These are phyloP conservation scores for Panthera uncia DNA, from an alignment of 2,113 vertebrate genomes.

Conservation along the genomic window DNA sequence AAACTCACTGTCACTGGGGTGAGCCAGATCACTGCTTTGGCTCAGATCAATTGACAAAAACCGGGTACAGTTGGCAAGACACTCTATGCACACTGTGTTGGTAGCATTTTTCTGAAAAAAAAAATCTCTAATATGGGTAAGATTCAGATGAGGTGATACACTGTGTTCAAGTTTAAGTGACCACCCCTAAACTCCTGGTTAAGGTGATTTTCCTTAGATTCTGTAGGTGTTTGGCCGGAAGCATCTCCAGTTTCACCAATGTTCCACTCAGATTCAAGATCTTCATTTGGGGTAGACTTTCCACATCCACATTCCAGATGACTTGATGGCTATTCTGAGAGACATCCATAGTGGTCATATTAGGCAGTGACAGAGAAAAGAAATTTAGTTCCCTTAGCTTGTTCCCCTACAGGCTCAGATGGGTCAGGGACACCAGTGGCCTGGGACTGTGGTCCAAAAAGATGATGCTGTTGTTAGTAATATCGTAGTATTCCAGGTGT, in stretches of 20 bases:
- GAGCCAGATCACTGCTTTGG: constrained; percentile 41
- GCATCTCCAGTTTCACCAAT: neutral
- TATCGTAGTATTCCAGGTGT: constrained; percentile 36
- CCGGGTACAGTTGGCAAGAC: constrained; percentile 64
- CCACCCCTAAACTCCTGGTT: neutral
- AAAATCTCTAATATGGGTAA: constrained; percentile 50
- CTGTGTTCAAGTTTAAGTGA: neutral
- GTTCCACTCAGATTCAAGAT: constrained; percentile 30
- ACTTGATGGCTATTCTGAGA: neutral
- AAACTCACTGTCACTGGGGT: constrained; percentile 63
- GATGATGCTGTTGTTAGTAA: neutral
- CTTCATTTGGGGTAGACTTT: neutral
- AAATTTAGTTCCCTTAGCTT: neutral
- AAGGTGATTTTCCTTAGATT: constrained; percentile 44
- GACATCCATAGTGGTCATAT: constrained; percentile 33
- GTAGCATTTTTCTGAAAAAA: constrained; percentile 39
- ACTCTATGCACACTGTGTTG: constrained; percentile 30
- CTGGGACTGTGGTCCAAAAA: neutral
- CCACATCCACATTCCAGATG: constrained; percentile 44
- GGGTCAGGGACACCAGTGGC: neutral
- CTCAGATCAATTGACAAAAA: constrained; percentile 68
- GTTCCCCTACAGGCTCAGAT: constrained; percentile 24
- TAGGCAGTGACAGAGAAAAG: constrained; percentile 47
- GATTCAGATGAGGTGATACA: constrained; percentile 50
- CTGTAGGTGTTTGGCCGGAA: neutral